Evolutionary conservation across 2,113 vertebrate species (phyloP).

Genomic region (Gymnorhina tibicen): DNA sequence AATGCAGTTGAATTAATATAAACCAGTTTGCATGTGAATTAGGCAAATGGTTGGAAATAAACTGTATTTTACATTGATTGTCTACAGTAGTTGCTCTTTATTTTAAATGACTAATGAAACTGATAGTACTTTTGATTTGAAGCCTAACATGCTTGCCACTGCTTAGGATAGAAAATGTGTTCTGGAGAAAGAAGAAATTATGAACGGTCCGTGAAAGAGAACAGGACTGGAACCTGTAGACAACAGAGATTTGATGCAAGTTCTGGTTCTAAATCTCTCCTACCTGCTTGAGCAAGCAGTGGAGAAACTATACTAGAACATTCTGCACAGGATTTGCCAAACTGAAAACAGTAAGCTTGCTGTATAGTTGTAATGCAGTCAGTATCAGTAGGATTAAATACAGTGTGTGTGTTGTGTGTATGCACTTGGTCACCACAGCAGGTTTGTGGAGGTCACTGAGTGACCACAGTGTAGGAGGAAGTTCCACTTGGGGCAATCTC

Average conservation of each 20-base stretch:
- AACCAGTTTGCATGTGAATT: not conserved
- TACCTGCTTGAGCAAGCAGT: not conserved
- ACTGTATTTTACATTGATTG: not conserved
- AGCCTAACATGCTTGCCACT: not conserved
- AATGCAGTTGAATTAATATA: not conserved
- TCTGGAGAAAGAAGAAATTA: not conserved
- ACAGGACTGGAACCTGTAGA: not conserved
- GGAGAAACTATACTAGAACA: not conserved
- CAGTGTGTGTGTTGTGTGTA: fast-evolving
- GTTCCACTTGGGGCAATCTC: not conserved
- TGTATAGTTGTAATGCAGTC: not conserved
- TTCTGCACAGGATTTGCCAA: not conserved
- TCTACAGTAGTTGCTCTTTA: not conserved
- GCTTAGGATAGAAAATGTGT: not conserved
- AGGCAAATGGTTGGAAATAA: conserved; percentile 32
- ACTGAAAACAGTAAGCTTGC: not conserved
- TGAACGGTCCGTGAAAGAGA: not conserved
- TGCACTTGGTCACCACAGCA: not conserved
- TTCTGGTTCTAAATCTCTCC: not conserved
- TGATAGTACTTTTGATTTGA: not conserved
- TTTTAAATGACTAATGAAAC: not conserved
- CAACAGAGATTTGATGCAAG: not conserved
- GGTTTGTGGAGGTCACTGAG: not conserved
- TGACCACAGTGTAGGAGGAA: not conserved
- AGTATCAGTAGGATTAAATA: not conserved